Base-by-base conservation (phyloP, 2,113 vertebrate species). In the Opisthocomus hoazin region DNA sequence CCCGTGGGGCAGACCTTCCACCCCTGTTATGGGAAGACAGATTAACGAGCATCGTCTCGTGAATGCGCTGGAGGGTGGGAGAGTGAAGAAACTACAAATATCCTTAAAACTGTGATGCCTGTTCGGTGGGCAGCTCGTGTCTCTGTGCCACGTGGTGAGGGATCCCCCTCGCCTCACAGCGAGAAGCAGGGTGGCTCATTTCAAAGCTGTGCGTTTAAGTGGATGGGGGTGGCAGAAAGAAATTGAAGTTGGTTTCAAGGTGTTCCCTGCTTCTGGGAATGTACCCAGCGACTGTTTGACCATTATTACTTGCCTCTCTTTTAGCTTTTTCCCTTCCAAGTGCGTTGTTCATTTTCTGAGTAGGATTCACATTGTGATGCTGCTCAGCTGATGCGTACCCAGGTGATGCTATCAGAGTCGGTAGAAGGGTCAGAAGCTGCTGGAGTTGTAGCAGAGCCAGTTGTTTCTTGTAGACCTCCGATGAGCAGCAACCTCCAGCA, bases 31-130 rank as follows among this genome's bases (percentile, higher is more conserved):
- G 37, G 53, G 61, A 43, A 50, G 34, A 36, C 9, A 7, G 36
- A 56, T 76, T 43, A 51, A 84, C 0, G 2, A 60, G 20, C 10
- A 1, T 41, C 5, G 0, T 37, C 21, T 87, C 1, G 0, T 8
- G 56, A 23, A 15, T 32, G 50, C 36, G n/a, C 45, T 11, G 4
- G 3, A 4, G 15, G 12, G 51, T 43, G 63, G 27, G 5, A 36
- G 45, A 29, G 57, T 15, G 46, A 57, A 51, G 46, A 54, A 78
- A 65, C 41, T 39, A 16, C 56, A 48, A 5, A 74, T 26, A 34
- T 30, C 45, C 53, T 81, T 70, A n/a, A 41, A 85, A 34, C 8
- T 2, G 4, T 26, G 36, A 19, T 27, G 29, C 14, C 19, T n/a
- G 2, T 58, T 64, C 0, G 1, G 12, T 41, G 50, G n/a, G 54